These are phyloP conservation scores for Malurus leucopterus DNA, from an alignment of 2,797 vertebrate species.

Conservation along the genomic window DNA sequence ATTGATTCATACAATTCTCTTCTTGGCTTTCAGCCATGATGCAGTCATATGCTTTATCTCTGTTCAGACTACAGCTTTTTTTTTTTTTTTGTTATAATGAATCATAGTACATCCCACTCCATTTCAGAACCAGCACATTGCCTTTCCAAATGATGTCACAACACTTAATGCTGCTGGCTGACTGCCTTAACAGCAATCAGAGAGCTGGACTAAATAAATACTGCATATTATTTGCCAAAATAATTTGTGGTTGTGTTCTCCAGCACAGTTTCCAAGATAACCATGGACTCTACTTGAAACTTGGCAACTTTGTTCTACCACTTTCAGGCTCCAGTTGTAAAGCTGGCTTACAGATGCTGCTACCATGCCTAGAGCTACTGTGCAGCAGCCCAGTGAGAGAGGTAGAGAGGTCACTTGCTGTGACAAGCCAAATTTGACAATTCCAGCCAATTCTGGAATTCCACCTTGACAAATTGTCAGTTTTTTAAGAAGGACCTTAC, in stretches of 20 bases:
- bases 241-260: constrained; percentile 66
- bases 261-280: constrained; percentile 69
- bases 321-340: constrained; percentile 45
- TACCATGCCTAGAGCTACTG: constrained; percentile 23
- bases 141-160: constrained; percentile 63
- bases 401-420: not conserved
- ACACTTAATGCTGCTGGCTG: constrained; percentile 62
- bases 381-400: not conserved
- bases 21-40: constrained; percentile 29
- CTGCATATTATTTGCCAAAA: constrained; percentile 69
- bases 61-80: constrained; percentile 40
- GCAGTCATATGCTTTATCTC: constrained; percentile 50
- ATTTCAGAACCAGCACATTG: constrained; percentile 47
- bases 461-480: not conserved
- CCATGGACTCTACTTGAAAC: constrained; percentile 60
- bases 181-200: constrained; percentile 59
- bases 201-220: constrained; percentile 68
- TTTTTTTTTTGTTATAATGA: constrained; percentile 34
- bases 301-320: constrained; percentile 57
- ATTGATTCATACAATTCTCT: constrained; percentile 37
- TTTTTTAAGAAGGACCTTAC: not conserved
- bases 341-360: constrained; percentile 41
- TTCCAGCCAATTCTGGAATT: not conserved
- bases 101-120: constrained; percentile 58
- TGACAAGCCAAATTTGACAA: constrained; percentile 21